Percentiles rank a stretch among this genome's conserved stretches.
Conservation (phyloP, 2,797 vertebrate species). For the Sebastes oblongus region DNA sequence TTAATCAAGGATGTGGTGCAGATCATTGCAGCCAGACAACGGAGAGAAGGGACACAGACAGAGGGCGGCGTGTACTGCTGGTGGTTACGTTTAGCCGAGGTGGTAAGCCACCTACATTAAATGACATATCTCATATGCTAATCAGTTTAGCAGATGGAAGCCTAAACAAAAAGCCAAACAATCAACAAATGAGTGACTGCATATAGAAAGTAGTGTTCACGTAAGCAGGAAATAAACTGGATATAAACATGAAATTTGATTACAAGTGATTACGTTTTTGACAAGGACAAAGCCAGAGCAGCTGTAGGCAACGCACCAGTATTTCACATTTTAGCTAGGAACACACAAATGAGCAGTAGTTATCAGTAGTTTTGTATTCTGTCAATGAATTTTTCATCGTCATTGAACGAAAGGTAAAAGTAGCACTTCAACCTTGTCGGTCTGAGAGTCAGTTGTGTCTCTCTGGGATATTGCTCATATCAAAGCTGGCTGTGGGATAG, state of each 20-base stretch:
- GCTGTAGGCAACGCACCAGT: background rate
- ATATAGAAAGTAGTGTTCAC: background rate
- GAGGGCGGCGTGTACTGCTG: background rate
- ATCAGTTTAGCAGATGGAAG: background rate
- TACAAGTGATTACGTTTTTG: background rate
- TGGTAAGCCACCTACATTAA: background rate
- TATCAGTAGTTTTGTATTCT: conserved; percentile 20
- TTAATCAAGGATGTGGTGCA: conserved; percentile 23
- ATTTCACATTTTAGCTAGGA: background rate
- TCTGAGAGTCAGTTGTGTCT: conserved; percentile 1
- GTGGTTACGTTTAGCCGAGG: background rate
- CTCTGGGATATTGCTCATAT: conserved; percentile 16
- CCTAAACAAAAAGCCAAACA: background rate
- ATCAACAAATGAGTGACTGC: background rate
- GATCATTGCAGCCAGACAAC: conserved; percentile 5
- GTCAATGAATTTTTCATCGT: conserved; percentile 13
- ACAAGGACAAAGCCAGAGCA: background rate
- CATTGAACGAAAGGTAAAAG: conserved; percentile 26
- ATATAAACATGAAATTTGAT: background rate
- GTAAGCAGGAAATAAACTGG: background rate
- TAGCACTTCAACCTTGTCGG: conserved; percentile 6
- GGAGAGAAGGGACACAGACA: background rate
- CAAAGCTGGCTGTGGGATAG: conserved; percentile 23
- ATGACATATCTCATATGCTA: background rate
- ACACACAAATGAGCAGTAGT: background rate